phyloP scores from a whole-genome alignment of 2,797 vertebrate genomes.

The Geotrypetes seraphini region DNA sequence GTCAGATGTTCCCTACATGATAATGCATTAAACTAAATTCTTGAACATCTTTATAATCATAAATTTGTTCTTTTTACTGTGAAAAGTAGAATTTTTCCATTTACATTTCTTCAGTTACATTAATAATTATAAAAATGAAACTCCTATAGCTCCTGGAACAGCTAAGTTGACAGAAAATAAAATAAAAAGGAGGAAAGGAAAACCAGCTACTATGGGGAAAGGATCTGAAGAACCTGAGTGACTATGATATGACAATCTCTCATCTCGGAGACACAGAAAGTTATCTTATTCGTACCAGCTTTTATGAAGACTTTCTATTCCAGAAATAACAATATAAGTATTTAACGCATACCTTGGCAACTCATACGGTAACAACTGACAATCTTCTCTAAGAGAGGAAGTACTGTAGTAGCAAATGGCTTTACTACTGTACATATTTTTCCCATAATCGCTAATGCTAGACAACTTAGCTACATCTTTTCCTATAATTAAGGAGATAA shows the following conservation, averaged over 20 bases:
- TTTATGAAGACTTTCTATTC: conserved; percentile 50
- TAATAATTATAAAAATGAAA: too few species aligned
- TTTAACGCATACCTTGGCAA: conserved; percentile 52
- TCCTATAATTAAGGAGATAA: conserved; percentile 49
- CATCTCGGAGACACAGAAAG: conserved; percentile 7
- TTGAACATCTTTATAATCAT: neutral
- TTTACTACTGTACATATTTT: conserved; percentile 46
- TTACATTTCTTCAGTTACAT: too few species aligned
- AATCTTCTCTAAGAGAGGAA: conserved; percentile 43
- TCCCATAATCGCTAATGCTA: conserved; percentile 40
- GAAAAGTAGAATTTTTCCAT: too few species aligned
- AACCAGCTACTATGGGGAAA: neutral
- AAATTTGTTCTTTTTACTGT: neutral
- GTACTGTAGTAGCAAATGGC: conserved; percentile 45
- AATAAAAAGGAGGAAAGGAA: too few species aligned
- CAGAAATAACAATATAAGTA: conserved; percentile 48
- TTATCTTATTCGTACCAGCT: conserved; percentile 54
- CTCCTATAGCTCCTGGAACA: too few species aligned
- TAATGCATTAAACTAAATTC: neutral
- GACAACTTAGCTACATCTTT: conserved; percentile 38
- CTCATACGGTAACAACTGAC: conserved; percentile 39
- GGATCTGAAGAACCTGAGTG: fast-evolving
- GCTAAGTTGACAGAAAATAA: too few species aligned
- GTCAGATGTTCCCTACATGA: too few species aligned
- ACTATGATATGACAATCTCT: conserved; percentile 33